Base-by-base conservation (phyloP, 2,888 invertebrate genomes). In the Peribatodes rhomboidaria region DNA sequence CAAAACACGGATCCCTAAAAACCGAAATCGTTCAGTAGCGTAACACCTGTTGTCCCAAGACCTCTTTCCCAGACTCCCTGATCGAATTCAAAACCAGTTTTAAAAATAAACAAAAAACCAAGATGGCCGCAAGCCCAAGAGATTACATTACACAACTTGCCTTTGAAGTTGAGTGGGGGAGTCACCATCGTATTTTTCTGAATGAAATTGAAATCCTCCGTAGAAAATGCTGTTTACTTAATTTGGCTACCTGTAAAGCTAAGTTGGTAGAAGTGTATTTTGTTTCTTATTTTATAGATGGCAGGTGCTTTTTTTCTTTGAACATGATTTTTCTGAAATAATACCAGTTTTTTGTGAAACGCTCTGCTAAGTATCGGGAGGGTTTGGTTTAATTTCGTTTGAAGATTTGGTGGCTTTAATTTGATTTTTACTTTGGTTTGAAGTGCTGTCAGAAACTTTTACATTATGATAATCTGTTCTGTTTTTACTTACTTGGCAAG, bases 31-130 rank as follows among this genome's bases (percentile, higher is more conserved):
- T 78, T 80, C 85, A 78, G 87, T 84, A 86, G 87, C 84, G 79
- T 79, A 84, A 81, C 90, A 91, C 90, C 91, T 90, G 90, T 90
- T 88, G 86, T 86, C 79, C 79, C 77, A 76, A 80, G 72, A 77
- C 75, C 71, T 79, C 75, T 82, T 88, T 90, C 89, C 89, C 91
- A 89, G 81, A 74, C 82, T 79, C 69, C 76, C 71, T 72, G 73
- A 77, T 76, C 78, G 73, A 71, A 70, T 71, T 61, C 70, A 55
- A 79, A 89, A 90, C 90, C 81, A 67, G 89, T 90, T 89, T 82
- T 74, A 78, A 78, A 85, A 86, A 85, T 85, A 85, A 78, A 74
- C 63, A 69, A 73, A 68, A 71, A 78, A 81, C 81, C 81, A 84
- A 84, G 71, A 80, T 79, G 80, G 80, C 79, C 71, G 80, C 71